These are phyloP conservation scores for Hippocampus comes DNA, from an alignment of 2,113 vertebrate genomes.

Conservation along the genomic window DNA sequence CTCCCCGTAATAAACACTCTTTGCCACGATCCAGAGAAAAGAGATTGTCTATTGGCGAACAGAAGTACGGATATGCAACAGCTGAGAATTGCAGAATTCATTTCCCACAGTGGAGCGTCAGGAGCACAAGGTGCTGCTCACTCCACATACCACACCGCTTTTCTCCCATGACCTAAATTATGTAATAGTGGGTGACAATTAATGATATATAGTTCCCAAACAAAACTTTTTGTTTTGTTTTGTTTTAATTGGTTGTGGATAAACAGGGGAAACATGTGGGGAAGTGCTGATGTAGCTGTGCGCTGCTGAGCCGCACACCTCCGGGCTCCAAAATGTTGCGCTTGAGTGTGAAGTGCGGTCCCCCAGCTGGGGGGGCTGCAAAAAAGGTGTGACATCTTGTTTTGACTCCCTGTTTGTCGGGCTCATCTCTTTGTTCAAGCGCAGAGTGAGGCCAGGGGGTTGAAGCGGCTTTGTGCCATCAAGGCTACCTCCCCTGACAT, in stretches of 20 bases:
- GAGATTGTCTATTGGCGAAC: conserved; percentile 21
- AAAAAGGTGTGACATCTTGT: conserved; percentile 42
- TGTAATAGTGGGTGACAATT: conserved; percentile 1
- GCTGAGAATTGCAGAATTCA: conserved; percentile 43
- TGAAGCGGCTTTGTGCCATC: conserved; percentile 50
- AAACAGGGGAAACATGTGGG: conserved; percentile 4
- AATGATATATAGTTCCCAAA: not conserved
- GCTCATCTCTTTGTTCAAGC: conserved; percentile 29
- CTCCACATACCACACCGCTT: conserved; percentile 21
- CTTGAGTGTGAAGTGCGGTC: conserved; percentile 45
- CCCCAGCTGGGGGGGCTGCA: conserved; percentile 38
- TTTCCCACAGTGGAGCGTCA: conserved; percentile 27
- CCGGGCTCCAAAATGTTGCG: conserved; percentile 44
- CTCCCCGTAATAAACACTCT: not conserved
- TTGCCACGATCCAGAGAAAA: conserved; percentile 22
- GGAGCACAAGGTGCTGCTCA: conserved; percentile 23
- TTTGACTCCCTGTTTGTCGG: conserved; percentile 23
- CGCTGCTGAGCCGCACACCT: conserved; percentile 22
- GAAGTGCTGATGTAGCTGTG: conserved; percentile 34
- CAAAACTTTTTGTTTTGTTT: not conserved
- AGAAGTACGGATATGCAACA: conserved; percentile 34
- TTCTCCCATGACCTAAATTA: conserved; percentile 46
- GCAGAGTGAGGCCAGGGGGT: conserved; percentile 27
- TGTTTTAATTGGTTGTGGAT: not conserved
- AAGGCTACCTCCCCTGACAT: conserved; percentile 52